phyloP scores from a whole-genome alignment of 2,113 vertebrate species.

The Brachypodius melanocephalos region DNA sequence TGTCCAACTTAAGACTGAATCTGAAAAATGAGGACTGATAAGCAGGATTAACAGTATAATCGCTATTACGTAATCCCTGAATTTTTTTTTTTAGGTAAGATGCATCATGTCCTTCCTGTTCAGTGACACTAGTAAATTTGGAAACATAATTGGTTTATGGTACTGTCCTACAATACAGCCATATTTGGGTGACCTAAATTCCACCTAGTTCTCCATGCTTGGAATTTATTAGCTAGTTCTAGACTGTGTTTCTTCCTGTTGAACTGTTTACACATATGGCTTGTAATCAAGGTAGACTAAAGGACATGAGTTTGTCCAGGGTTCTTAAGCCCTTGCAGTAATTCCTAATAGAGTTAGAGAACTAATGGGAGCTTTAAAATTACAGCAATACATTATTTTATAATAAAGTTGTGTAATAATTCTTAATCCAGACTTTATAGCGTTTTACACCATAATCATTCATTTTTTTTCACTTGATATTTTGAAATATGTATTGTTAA shows the following conservation, averaged over 20 bases:
- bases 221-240: not conserved
- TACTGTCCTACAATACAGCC: not conserved
- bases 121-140: conserved; percentile 29
- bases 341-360: not conserved
- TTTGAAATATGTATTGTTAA: not conserved
- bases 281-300: not conserved
- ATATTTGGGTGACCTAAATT: conserved; percentile 7
- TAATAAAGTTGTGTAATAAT: not conserved
- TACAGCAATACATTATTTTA: not conserved
- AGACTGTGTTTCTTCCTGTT: not conserved
- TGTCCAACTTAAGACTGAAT: not conserved
- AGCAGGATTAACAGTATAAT: conserved; percentile 49
- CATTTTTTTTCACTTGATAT: not conserved
- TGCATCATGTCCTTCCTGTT: conserved; percentile 14
- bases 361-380: not conserved
- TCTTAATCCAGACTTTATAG: not conserved
- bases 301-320: not conserved
- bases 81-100: not conserved
- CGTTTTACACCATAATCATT: not conserved
- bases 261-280: not conserved
- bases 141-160: conserved; percentile 31
- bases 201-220: not conserved
- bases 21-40: conserved; percentile 20
- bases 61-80: not conserved
- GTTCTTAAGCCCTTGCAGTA: not conserved